Conservation (phyloP, 2,888 invertebrate genomes). For the Heliconius cydno region DNA sequence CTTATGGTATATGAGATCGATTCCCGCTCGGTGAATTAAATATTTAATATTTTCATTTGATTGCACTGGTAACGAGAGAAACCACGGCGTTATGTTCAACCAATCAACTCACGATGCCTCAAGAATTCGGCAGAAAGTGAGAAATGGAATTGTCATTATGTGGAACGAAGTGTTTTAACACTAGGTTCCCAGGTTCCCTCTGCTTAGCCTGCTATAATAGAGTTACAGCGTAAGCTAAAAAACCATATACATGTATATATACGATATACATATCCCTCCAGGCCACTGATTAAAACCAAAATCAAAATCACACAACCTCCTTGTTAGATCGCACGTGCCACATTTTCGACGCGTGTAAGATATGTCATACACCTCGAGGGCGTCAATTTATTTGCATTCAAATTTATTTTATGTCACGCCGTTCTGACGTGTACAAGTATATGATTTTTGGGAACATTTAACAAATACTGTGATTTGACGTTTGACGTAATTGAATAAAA, state of each 20-base stretch:
- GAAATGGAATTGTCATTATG: background rate
- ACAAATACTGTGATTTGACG: slow-evolving; percentile 5
- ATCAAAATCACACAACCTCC: slow-evolving; percentile 8
- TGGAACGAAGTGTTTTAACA: background rate
- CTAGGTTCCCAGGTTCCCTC: background rate
- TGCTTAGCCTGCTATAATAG: background rate
- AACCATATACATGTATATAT: background rate
- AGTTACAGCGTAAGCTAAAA: background rate
- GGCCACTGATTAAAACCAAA: slow-evolving; percentile 29
- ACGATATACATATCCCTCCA: background rate
- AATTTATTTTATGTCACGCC: slow-evolving; percentile 54
- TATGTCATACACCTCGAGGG: slow-evolving; percentile 54
- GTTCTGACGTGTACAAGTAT: slow-evolving; percentile 41
- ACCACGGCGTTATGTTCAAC: background rate
- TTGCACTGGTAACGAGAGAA: background rate
- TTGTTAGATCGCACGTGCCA: slow-evolving; percentile 61
- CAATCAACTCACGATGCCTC: background rate
- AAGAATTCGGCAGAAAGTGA: background rate
- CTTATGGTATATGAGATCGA: background rate
- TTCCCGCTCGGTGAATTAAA: background rate
- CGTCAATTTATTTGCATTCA: slow-evolving; percentile 59
- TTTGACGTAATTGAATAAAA: background rate
- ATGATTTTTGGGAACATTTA: slow-evolving; percentile 34
- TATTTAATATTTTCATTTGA: background rate
- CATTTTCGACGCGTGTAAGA: slow-evolving; percentile 53